Base-by-base conservation (phyloP, 1,140 invertebrate species). In the Dendroctonus valens region DNA sequence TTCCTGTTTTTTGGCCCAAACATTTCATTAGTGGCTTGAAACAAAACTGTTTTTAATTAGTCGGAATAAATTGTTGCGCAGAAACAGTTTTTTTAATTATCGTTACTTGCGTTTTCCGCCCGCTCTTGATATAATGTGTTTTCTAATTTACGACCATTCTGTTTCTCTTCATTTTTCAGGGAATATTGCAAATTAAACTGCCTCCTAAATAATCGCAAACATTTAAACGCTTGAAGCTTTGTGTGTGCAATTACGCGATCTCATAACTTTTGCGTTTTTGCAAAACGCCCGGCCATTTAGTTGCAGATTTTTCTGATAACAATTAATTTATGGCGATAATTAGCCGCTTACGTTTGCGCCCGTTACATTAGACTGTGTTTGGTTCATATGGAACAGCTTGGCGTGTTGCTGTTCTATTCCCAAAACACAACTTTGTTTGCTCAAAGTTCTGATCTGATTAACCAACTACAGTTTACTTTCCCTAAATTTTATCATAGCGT, bases 1-100 rank as follows among this genome's bases (percentile, higher is more conserved):
- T 51, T 26, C 46, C 41, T 42, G 7, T 65, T 65, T 52, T 59
- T 59, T 7, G n/a, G n/a, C n/a, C 55, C 41, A 12, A 59, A 59
- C 63, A 48, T 58, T 59, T 65, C 63, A 65, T 65, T 65, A 65
- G 48, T 26, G 55, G 49, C 63, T 26, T 39, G 41, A 65, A 65
- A 65, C 54, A 65, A 65, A 58, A 65, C 63, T 50, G 63, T 52
- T 59, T 65, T 65, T 65, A 65, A 65, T 65, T 65, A 65, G 44
- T 52, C 51, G 11, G 40, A 51, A 65, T 65, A 59, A 65, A 59
- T 65, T 65, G 63, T 65, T 65, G 52, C 11, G n/a, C 54, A 59
- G 51, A 51, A 65, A 65, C 44, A 65, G 40, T 54, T 65, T 65
- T 59, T 65, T 65, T 65, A 65, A 65, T 65, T 65, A 65, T 50